phyloP scores from a whole-genome alignment of 2,888 invertebrate genomes.

The Melanargia galathea region DNA sequence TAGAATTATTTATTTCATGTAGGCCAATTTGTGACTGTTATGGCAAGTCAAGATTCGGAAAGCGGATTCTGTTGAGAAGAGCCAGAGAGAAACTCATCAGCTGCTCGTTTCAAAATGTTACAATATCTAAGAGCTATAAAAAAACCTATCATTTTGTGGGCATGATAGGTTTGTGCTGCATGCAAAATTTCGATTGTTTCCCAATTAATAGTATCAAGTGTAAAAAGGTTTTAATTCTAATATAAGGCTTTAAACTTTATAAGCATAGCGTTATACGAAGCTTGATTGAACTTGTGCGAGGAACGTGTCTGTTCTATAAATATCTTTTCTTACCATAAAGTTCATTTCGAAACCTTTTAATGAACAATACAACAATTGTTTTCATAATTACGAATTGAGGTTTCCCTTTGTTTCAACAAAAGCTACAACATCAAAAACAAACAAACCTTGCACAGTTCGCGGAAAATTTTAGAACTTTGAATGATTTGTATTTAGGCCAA shows the following conservation, averaged over 20 bases:
- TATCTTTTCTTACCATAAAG: background rate
- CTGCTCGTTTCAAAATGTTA: no score
- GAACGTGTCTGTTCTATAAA: background rate
- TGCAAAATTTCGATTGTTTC: no score
- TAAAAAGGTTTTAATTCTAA: background rate
- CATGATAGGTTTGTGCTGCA: no score
- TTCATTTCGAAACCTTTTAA: background rate
- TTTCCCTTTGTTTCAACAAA: slow-evolving; percentile 19
- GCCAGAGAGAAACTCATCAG: no score
- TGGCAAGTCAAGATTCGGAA: no score
- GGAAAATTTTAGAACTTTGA: slow-evolving; percentile 27
- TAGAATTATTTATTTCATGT: no score
- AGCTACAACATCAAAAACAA: slow-evolving; percentile 12
- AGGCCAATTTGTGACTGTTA: no score
- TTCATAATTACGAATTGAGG: background rate
- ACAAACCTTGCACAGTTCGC: slow-evolving; percentile 20
- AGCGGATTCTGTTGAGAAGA: no score
- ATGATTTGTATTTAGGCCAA: slow-evolving; percentile 19
- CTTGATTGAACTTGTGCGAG: background rate
- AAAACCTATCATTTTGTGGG: no score
- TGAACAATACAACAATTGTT: background rate
- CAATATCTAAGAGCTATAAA: no score
- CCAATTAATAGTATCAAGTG: no score
- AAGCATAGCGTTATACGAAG: background rate
- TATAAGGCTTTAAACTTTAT: background rate